Evolutionary conservation across 2,888 invertebrate species (phyloP).

Genomic region (Dryobota labecula): DNA sequence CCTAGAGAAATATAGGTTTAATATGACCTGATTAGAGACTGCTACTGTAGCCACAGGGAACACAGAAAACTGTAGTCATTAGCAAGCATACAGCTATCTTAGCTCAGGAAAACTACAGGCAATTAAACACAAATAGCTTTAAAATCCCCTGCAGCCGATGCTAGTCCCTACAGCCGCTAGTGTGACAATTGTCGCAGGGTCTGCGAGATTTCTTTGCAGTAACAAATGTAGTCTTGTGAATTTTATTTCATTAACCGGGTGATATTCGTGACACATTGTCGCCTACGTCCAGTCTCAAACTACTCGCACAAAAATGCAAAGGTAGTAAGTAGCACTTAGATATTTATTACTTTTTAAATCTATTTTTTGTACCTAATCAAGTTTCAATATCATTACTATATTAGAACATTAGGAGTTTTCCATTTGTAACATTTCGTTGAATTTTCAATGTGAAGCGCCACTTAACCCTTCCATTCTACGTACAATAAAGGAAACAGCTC

Average conservation of each 20-base stretch:
- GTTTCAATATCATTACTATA: background rate
- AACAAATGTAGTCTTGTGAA: background rate
- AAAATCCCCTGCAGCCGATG: background rate
- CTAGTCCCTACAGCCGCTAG: background rate
- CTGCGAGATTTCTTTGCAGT: background rate
- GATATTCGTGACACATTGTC: background rate
- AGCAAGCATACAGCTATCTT: no score
- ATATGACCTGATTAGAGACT: background rate
- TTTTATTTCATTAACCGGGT: background rate
- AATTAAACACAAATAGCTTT: background rate
- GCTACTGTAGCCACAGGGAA: background rate
- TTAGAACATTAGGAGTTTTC: no score
- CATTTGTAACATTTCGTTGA: no score
- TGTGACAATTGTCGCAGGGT: background rate
- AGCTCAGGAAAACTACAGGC: background rate
- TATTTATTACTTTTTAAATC: background rate
- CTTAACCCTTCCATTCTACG: background rate
- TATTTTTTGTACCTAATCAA: no score
- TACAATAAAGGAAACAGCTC: conserved; percentile 1
- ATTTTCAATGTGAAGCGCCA: no score
- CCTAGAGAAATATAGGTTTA: background rate
- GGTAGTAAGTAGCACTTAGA: background rate
- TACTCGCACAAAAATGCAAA: background rate
- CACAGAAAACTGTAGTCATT: background rate
- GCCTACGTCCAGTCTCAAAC: background rate